Percentiles rank a stretch among this genome's conserved stretches.
phyloP scores from a whole-genome alignment of 2,888 invertebrate genomes.

The Lochmaea capreae region DNA sequence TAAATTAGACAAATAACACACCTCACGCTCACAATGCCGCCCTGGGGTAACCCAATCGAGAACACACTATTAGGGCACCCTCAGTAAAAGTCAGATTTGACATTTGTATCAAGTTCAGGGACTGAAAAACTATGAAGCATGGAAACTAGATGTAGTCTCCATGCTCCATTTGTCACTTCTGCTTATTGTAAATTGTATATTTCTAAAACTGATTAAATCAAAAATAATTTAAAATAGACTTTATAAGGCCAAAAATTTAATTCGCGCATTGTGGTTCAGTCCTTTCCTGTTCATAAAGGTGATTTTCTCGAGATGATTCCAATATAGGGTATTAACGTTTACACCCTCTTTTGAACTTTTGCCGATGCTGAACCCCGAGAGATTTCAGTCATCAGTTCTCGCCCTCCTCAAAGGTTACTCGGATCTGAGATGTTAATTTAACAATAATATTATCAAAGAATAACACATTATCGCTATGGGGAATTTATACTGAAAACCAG shows the following conservation, averaged over 20 bases:
- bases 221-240: too few relatives aligned
- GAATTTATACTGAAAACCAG: not conserved
- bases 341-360: slow-evolving; percentile 26
- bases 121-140: too few relatives aligned
- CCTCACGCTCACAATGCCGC: too few relatives aligned
- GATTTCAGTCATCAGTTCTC: slow-evolving; percentile 24
- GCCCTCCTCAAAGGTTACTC: slow-evolving; percentile 9
- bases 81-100: too few relatives aligned
- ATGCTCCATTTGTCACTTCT: too few relatives aligned
- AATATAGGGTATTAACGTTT: slow-evolving; percentile 19
- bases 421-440: slow-evolving; percentile 13
- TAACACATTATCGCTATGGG: not conserved
- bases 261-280: not conserved
- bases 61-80: too few relatives aligned
- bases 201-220: too few relatives aligned
- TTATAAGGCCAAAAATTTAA: not conserved
- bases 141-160: too few relatives aligned
- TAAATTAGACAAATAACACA: too few relatives aligned
- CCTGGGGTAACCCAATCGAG: too few relatives aligned
- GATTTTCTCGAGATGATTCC: slow-evolving; percentile 22
- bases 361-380: slow-evolving; percentile 14
- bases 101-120: too few relatives aligned
- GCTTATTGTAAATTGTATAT: too few relatives aligned
- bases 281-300: slow-evolving; percentile 14
- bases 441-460: slow-evolving; percentile 16